These are phyloP conservation scores for Galeopsomyia nigrocyanea DNA, from an alignment of 2,888 invertebrate genomes.

Conservation along the genomic window DNA sequence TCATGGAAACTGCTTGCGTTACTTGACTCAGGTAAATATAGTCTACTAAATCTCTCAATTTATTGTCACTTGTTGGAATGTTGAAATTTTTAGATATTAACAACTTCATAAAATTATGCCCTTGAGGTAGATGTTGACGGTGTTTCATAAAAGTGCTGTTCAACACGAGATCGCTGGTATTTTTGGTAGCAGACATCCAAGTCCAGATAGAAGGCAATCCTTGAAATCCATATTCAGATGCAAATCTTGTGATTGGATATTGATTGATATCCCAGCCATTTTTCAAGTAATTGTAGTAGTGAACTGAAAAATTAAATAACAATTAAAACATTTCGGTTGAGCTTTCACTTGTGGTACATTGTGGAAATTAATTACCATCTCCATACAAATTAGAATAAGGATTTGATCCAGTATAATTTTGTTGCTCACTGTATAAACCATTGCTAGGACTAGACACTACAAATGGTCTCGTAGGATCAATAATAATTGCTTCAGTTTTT, in stretches of 20 bases:
- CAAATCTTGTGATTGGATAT: constrained; percentile 88
- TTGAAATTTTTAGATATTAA: constrained; percentile 77
- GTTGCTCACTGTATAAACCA: constrained; percentile 79
- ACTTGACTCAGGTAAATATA: constrained; percentile 91
- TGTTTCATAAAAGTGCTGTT: constrained; percentile 77
- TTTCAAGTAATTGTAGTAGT: constrained; percentile 88
- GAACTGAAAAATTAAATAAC: constrained; percentile 72
- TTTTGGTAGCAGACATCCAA: constrained; percentile 74
- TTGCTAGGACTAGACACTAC: constrained; percentile 94
- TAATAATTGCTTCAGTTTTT: constrained; percentile 73
- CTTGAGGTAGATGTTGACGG: constrained; percentile 89
- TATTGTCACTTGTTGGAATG: constrained; percentile 71
- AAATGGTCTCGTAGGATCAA: constrained; percentile 78
- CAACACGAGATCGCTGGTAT: constrained; percentile 70
- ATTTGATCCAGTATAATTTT: constrained; percentile 83
- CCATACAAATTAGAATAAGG: constrained; percentile 87
- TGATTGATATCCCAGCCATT: constrained; percentile 86
- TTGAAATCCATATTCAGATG: constrained; percentile 97
- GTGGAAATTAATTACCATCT: constrained; percentile 75
- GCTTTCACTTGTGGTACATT: not conserved
- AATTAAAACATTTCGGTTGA: too few relatives aligned
- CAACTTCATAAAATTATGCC: constrained; percentile 75
- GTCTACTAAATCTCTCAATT: constrained; percentile 74
- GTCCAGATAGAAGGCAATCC: constrained; percentile 84
- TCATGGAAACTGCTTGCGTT: constrained; percentile 88